A percentile compares a stretch with the other conserved stretches of the same genome.
phyloP scores from a whole-genome alignment of 2,113 vertebrate species.

The Tupaia tana region DNA sequence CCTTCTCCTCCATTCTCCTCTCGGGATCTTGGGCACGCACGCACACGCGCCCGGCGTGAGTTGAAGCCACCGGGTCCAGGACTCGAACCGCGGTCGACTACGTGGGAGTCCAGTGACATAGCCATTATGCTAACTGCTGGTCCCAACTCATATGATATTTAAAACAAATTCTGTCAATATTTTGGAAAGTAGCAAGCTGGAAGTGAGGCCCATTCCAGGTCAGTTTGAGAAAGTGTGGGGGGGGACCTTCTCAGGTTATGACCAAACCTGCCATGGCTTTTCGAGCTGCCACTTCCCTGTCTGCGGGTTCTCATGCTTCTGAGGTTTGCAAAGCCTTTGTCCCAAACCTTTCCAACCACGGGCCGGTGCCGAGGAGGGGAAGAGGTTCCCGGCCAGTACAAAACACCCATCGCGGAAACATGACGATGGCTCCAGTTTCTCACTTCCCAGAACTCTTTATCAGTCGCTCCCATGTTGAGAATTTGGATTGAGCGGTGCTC shows the following conservation, averaged over 20 bases:
- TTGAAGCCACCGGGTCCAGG: no score
- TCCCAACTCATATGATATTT: not conserved
- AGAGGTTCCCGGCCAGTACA: not conserved
- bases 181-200: not conserved
- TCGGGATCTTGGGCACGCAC: no score
- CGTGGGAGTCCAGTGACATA: no score
- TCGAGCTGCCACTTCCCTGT: constrained; percentile 12
- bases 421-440: not conserved
- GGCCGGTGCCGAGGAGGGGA: not conserved
- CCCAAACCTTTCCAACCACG: not conserved
- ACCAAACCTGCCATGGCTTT: not conserved
- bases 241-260: not conserved
- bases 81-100: no score
- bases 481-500: constrained; percentile 12
- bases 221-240: not conserved
- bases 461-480: constrained; percentile 65
- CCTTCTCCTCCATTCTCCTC: no score
- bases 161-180: not conserved
- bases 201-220: not conserved
- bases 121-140: no score
- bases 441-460: constrained; percentile 69
- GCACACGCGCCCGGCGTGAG: no score
- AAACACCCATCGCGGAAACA: constrained; percentile 14
- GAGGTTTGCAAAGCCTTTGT: constrained; percentile 41
- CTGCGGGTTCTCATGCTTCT: not conserved